Evolutionary conservation across 2,888 invertebrate species (phyloP).

Genomic region (Ceratothoa steindachneri): DNA sequence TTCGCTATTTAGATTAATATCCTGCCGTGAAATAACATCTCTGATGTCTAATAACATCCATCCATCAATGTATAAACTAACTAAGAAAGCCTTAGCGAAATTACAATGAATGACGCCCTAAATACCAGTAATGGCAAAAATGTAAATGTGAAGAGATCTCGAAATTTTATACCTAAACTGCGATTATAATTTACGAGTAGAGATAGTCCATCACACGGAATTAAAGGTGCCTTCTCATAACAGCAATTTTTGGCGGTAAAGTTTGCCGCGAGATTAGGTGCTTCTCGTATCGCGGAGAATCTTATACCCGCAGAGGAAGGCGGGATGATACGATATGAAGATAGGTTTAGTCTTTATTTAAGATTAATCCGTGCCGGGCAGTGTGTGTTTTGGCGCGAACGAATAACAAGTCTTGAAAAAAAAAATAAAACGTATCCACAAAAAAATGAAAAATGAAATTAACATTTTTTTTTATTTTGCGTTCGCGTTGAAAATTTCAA

Average conservation of each 20-base stretch:
- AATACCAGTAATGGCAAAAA: conserved; percentile 6
- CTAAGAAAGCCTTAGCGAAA: neutral
- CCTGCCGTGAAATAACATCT: neutral
- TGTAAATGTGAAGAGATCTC: neutral
- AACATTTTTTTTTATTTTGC: neutral
- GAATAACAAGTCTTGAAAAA: too few relatives aligned
- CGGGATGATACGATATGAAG: neutral
- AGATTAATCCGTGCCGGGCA: conserved; percentile 1
- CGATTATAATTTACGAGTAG: neutral
- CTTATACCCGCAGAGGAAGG: neutral
- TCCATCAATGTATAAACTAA: conserved; percentile 3
- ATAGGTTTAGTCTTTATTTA: conserved; percentile 3
- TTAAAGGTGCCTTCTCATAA: neutral
- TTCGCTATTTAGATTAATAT: conserved; percentile 5
- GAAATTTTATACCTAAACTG: conserved; percentile 1
- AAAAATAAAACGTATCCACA: neutral
- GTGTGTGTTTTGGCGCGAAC: conserved; percentile 7
- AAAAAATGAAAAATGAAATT: neutral
- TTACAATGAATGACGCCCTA: neutral
- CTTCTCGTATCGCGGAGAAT: neutral
- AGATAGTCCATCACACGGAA: neutral
- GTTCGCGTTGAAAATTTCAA: neutral
- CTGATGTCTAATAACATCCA: neutral
- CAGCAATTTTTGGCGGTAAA: conserved; percentile 2
- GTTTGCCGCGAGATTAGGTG: neutral